Base-by-base conservation (phyloP, 2,113 vertebrate genomes). In the Corythornis vintsioides region DNA sequence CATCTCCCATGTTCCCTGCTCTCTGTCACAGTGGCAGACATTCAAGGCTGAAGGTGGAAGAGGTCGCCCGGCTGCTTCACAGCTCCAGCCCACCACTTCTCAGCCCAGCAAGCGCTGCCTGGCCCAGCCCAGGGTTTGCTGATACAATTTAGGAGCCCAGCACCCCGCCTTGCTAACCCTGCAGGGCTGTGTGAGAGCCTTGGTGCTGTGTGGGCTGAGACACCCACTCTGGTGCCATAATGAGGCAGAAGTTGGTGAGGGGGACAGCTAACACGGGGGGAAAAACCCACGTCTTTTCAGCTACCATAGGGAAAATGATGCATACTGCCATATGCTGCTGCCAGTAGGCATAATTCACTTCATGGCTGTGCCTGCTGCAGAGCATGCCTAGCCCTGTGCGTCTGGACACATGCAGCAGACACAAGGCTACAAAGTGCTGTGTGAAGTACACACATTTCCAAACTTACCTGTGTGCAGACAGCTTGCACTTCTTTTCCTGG, bases 61-160 rank as follows among this genome's bases (percentile, higher is more conserved):
- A 0, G 6, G 22, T 6, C 1, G 0, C 3, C 14, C 7, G 0
- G 1, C 52, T 11, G 8, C 42, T 5, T 0, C 29, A 20, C 0
- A 0, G 50, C 9, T 47, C 24, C 18, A 15, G 21, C 45, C 11
- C 0, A 0, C 6, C 5, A 4, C 29, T 24, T 38, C 61, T 31
- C 47, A 25, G 31, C 33, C 33, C 40, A 31, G 13, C 1, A 2
- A 7, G 13, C 16, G 31, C 56, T 17, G 5, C 84, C 38, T 50
- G 45, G 45, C 19, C 38, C 55, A 47, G 31, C 42, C 64, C 74
- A 29, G 63, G 14, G 17, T 33, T 42, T 1, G 1, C 17, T 10
- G 11, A 22, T 40, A 20, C 0, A 1, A 21, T 47, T 47, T 3
- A 20, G 45, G 71, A 85, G 29, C 19, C 40, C 86, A 52, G 65